Evolutionary conservation across 2,888 invertebrate species (phyloP).

Genomic region (Lasioglossum oenotherae): DNA sequence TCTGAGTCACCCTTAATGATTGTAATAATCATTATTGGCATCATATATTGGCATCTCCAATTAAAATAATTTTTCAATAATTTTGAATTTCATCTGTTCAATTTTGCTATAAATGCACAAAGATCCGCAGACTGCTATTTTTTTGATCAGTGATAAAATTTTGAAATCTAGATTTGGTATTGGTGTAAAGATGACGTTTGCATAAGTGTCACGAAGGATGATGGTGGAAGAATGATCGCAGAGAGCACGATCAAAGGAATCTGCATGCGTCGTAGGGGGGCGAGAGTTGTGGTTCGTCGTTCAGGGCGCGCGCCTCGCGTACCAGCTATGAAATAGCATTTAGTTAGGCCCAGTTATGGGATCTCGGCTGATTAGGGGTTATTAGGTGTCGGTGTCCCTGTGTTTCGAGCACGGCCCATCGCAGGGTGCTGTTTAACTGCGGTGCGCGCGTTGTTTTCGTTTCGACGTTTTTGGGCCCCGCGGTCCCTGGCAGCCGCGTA

Average conservation of each 20-base stretch:
- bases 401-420: slow-evolving; percentile 74
- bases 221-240: not conserved
- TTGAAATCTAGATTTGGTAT: too few species aligned
- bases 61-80: too few species aligned
- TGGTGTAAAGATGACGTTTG: too few species aligned
- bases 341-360: slow-evolving; percentile 81
- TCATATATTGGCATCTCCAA: too few species aligned
- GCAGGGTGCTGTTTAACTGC: slow-evolving; percentile 74
- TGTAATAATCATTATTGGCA: too few species aligned
- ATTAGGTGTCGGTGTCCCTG: slow-evolving; percentile 83
- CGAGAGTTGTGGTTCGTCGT: not conserved
- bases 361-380: slow-evolving; percentile 81
- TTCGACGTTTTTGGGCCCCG: slow-evolving; percentile 79
- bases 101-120: too few species aligned
- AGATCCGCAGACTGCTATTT: too few species aligned
- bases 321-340: slow-evolving; percentile 77
- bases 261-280: not conserved
- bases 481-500: slow-evolving; percentile 74
- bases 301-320: slow-evolving; percentile 48
- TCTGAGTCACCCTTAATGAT: too few species aligned
- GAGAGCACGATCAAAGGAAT: not conserved
- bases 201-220: not conserved
- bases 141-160: too few species aligned
- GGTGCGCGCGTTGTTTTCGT: slow-evolving; percentile 77
- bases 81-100: too few species aligned